Percentiles rank a stretch among this genome's conserved stretches.
phyloP scores from a whole-genome alignment of 2,888 invertebrate species.

The Strigamia maritima region DNA sequence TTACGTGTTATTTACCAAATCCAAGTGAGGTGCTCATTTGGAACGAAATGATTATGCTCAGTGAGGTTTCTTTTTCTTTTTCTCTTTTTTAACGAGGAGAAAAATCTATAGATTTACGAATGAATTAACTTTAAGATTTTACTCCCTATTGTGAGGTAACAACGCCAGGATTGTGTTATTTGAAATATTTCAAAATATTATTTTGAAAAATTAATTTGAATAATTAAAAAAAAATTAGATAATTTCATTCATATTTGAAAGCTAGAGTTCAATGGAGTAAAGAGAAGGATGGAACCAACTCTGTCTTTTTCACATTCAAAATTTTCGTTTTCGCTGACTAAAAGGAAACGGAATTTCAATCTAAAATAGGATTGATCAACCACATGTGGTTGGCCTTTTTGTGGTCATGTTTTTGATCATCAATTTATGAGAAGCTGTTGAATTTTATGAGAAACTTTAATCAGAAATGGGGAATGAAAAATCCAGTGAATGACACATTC shows the following conservation, averaged over 20 bases:
- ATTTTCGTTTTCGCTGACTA: background rate
- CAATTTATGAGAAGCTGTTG: background rate
- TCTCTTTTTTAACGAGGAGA: background rate
- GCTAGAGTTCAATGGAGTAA: no score
- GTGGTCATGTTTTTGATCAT: background rate
- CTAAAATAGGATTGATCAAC: background rate
- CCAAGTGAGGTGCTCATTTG: background rate
- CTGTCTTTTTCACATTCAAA: background rate
- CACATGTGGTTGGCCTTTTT: background rate
- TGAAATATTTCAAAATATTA: no score
- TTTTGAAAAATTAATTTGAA: no score
- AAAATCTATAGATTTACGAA: background rate
- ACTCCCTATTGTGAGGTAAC: no score
- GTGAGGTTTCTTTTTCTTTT: background rate
- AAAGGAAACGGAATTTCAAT: background rate
- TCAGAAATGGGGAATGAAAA: background rate
- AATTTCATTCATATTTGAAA: no score
- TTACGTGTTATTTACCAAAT: slow-evolving; percentile 16
- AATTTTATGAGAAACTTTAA: background rate
- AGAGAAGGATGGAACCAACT: background rate
- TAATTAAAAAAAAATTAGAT: no score
- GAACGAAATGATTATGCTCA: background rate
- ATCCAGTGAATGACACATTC: background rate
- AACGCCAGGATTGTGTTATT: no score
- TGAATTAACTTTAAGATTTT: background rate